Evolutionary conservation across 2,797 vertebrate species (phyloP).

Genomic region (Gymnothorax reevesii): DNA sequence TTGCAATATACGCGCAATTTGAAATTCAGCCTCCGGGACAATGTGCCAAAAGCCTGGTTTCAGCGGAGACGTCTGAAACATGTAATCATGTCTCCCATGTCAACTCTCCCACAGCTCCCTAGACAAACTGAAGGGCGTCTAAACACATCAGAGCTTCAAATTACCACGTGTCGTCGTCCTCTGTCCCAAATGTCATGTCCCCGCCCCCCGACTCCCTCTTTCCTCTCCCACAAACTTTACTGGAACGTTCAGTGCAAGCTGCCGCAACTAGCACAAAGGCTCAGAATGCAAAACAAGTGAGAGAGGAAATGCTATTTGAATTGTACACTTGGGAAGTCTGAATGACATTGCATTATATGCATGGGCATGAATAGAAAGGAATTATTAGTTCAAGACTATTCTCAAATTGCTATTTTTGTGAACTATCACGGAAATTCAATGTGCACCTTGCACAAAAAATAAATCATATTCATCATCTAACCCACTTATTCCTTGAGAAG

Average conservation of each 20-base stretch:
- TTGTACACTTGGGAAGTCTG: background rate
- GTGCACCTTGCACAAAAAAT: background rate
- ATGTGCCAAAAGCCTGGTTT: conserved; percentile 54
- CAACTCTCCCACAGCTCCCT: background rate
- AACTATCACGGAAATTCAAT: background rate
- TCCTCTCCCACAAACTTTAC: background rate
- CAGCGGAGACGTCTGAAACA: conserved; percentile 32
- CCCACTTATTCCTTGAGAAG: no score
- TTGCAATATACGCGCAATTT: conserved; percentile 41
- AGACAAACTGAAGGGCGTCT: background rate
- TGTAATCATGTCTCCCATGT: conserved; percentile 18
- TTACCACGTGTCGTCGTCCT: background rate
- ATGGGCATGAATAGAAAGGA: background rate
- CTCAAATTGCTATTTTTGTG: background rate
- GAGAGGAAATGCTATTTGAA: background rate
- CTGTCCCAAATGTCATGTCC: background rate
- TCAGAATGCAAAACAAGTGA: background rate
- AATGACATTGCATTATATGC: background rate
- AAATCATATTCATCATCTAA: background rate
- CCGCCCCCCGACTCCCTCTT: background rate
- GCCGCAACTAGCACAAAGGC: background rate
- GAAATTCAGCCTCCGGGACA: conserved; percentile 51
- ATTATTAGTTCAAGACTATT: background rate
- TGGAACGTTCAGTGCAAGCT: background rate
- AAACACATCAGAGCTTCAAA: conserved; percentile 4